Percentiles rank a stretch among this genome's conserved stretches.
These are phyloP conservation scores for Girardia tigrina DNA, from an alignment of 2,888 invertebrate genomes.

Conservation along the genomic window DNA sequence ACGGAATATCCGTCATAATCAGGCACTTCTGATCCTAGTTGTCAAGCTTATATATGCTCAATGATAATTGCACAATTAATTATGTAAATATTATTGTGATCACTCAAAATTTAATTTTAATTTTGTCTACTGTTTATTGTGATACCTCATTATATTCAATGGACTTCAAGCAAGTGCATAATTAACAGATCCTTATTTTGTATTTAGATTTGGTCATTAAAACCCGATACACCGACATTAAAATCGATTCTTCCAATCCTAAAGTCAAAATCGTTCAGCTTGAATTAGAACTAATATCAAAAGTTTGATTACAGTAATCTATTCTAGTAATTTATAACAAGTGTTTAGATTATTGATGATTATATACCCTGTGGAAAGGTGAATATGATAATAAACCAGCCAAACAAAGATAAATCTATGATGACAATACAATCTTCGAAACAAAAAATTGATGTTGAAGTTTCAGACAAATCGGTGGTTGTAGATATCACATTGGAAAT, in stretches of 20 bases:
- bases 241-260: not conserved
- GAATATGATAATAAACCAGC: not conserved
- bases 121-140: too few relatives aligned
- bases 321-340: not conserved
- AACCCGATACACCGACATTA: not conserved
- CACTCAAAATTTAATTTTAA: too few relatives aligned
- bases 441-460: not conserved
- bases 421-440: not conserved
- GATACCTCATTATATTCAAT: too few relatives aligned
- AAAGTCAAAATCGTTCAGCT: not conserved
- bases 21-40: too few relatives aligned
- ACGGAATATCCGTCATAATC: too few relatives aligned
- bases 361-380: slow-evolving; percentile 1
- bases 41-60: too few relatives aligned
- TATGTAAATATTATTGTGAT: too few relatives aligned
- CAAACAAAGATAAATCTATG: not conserved
- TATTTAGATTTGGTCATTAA: not conserved
- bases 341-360: not conserved
- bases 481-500: not conserved
- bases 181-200: too few relatives aligned
- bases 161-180: too few relatives aligned
- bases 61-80: too few relatives aligned
- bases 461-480: not conserved
- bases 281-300: not conserved
- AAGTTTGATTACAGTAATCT: not conserved